Percentiles rank a stretch among this genome's conserved stretches.
These are phyloP conservation scores for Alfaro cultratus DNA, from an alignment of 2,797 vertebrate species.

Conservation along the genomic window DNA sequence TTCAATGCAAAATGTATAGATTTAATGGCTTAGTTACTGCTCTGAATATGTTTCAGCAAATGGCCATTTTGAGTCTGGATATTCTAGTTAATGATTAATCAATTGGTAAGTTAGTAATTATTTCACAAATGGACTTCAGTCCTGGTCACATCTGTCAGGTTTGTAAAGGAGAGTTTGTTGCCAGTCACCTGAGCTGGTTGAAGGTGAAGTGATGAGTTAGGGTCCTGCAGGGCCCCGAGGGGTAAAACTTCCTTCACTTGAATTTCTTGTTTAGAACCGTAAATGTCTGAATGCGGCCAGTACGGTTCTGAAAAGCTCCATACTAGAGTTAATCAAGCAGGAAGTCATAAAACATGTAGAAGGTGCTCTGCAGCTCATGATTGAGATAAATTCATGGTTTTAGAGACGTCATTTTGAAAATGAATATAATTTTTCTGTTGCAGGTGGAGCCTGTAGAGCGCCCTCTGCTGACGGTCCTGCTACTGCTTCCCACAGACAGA, in stretches of 20 bases:
- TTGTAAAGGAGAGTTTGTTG: neutral
- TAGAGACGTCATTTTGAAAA: neutral
- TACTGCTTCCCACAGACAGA: neutral
- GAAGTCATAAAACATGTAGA: neutral
- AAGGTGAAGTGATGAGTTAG: neutral
- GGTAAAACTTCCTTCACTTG: neutral
- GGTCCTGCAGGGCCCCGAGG: neutral
- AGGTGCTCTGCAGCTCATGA: neutral
- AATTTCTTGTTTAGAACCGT: neutral
- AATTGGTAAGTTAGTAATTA: neutral
- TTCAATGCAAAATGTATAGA: neutral
- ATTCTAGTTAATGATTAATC: neutral
- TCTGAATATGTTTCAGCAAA: neutral
- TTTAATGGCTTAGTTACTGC: neutral
- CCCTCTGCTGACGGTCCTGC: neutral
- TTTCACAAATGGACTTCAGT: neutral
- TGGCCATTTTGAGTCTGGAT: neutral
- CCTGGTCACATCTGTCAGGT: neutral
- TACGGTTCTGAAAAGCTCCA: too few relatives aligned
- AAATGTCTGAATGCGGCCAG: too few relatives aligned
- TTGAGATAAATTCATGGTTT: neutral
- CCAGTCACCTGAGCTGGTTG: neutral
- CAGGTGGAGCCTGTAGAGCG: neutral
- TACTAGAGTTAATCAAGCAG: neutral
- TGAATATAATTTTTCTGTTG: neutral